Evolutionary conservation across 2,888 invertebrate species (phyloP).

Genomic region (Coenonympha glycerion): DNA sequence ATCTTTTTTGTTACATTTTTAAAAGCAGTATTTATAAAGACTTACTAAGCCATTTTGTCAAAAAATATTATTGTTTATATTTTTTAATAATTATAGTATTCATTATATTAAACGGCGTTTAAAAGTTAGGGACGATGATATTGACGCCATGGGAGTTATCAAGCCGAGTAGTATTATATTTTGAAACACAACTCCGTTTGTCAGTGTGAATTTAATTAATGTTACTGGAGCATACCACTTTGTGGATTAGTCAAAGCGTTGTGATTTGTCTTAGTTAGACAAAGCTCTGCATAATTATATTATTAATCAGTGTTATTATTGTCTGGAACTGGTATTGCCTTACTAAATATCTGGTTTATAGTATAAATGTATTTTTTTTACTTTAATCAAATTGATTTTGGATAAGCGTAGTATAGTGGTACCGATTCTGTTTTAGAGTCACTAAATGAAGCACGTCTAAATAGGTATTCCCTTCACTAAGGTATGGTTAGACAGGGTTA

Average conservation of each 20-base stretch:
- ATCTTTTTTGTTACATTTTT: no score
- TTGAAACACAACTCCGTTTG: slow-evolving; percentile 6
- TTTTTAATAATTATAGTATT: no score
- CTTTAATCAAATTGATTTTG: no score
- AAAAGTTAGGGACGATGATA: slow-evolving; percentile 8
- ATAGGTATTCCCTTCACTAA: no score
- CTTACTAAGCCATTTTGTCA: no score
- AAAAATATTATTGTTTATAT: no score
- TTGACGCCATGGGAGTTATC: slow-evolving; percentile 4
- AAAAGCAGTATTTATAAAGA: no score
- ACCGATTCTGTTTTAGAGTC: no score
- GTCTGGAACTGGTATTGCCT: not conserved
- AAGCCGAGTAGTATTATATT: slow-evolving; percentile 5
- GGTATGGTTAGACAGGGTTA: no score
- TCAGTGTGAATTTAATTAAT: slow-evolving; percentile 15
- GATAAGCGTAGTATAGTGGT: no score
- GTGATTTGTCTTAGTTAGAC: slow-evolving; percentile 6
- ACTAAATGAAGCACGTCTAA: no score
- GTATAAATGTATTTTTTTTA: no score
- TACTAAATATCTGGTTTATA: slow-evolving; percentile 17
- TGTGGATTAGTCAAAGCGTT: slow-evolving; percentile 2
- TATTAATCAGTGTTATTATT: slow-evolving; percentile 1
- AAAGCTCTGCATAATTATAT: slow-evolving; percentile 5
- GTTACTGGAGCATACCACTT: slow-evolving; percentile 2
- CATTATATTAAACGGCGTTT: slow-evolving; percentile 5